Percentiles rank a stretch among this genome's conserved stretches.
phyloP scores from a whole-genome alignment of 2,113 vertebrate species.

The Calidris pugnax region DNA sequence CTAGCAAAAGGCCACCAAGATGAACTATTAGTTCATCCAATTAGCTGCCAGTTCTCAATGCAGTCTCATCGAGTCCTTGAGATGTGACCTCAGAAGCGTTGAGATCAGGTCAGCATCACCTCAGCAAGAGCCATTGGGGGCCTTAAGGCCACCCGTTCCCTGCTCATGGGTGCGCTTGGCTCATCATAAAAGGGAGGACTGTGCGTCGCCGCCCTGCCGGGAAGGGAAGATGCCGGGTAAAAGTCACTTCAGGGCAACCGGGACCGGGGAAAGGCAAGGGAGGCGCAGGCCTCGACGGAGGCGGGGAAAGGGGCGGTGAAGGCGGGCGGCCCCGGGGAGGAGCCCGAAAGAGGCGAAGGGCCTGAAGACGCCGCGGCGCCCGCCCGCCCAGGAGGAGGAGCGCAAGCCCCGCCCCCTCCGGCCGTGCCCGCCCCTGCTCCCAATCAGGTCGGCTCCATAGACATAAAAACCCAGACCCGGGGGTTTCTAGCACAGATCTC shows the following conservation, averaged over 20 bases:
- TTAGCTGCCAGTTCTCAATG: accelerated
- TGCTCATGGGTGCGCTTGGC: accelerated
- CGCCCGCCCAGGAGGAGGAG: not conserved
- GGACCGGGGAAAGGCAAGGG: not conserved
- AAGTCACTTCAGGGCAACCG: not conserved
- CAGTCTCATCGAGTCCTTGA: not conserved
- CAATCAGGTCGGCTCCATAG: not conserved
- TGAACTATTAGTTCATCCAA: accelerated
- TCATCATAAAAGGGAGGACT: accelerated
- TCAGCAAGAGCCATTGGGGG: accelerated
- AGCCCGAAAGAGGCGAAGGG: not conserved
- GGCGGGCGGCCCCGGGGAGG: not conserved
- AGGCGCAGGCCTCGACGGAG: not conserved
- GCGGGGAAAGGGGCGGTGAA: not conserved
- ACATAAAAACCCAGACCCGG: not conserved
- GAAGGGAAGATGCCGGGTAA: not conserved
- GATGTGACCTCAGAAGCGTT: accelerated
- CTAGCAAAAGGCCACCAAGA: accelerated
- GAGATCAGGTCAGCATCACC: accelerated
- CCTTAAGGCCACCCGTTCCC: accelerated
- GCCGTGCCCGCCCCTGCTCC: not conserved
- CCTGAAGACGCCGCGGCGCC: not conserved
- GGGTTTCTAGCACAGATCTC: accelerated
- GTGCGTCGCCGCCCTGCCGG: accelerated
- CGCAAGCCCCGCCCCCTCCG: not conserved